These are phyloP conservation scores for Clarias magur DNA, from an alignment of 2,113 vertebrate genomes.

Conservation along the genomic window DNA sequence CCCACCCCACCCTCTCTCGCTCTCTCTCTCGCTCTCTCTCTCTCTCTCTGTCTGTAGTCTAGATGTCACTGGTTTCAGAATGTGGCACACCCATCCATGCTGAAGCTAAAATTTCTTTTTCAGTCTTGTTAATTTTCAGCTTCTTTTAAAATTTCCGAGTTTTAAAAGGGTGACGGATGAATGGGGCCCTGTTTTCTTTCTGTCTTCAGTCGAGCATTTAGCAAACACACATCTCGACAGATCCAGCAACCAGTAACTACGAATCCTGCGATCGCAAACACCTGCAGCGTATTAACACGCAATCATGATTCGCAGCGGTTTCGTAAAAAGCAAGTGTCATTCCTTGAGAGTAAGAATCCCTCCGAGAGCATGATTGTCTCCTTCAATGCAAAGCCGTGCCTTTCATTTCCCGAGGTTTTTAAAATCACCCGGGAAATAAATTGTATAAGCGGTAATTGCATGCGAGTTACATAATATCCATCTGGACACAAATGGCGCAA, in stretches of 20 bases:
- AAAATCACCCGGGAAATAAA: conserved; percentile 1
- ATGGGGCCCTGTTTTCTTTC: background rate
- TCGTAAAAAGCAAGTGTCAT: background rate
- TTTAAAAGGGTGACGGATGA: background rate
- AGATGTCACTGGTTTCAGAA: conserved; percentile 21
- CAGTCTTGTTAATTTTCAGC: too few species aligned
- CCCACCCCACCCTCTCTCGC: too few species aligned
- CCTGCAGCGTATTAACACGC: conserved; percentile 32
- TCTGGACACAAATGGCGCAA: conserved; percentile 1
- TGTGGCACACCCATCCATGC: conserved; percentile 2
- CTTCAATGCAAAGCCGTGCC: conserved; percentile 14
- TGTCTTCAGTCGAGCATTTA: background rate
- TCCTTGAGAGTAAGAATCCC: background rate
- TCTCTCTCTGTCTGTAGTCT: background rate
- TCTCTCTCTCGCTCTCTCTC: background rate
- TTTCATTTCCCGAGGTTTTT: conserved; percentile 10
- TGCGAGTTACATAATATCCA: conserved; percentile 22
- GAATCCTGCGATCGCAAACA: background rate
- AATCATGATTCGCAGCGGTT: conserved; percentile 5
- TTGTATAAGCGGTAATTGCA: conserved; percentile 3
- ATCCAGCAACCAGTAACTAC: background rate
- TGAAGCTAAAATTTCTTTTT: background rate
- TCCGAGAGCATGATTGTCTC: conserved; percentile 10
- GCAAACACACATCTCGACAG: background rate
- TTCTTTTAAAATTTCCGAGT: too few species aligned